Conservation (phyloP, 2,113 vertebrate species). For the Empidonax alnorum region DNA sequence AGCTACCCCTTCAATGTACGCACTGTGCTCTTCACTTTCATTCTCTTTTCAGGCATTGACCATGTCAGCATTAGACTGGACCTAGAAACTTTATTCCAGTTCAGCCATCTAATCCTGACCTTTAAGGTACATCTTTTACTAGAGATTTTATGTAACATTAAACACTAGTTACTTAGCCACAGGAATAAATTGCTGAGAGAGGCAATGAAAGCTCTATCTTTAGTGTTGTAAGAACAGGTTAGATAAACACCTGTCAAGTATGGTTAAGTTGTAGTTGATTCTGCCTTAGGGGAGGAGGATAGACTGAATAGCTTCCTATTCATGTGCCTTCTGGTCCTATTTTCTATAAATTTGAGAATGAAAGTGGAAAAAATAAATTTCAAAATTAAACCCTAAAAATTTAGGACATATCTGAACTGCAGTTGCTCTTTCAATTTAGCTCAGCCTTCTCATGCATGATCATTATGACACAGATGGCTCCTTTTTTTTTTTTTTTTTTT, state of each 20-base stretch:
- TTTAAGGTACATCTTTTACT: conserved; percentile 83
- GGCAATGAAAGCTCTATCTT: conserved; percentile 12
- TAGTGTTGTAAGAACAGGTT: conserved; percentile 28
- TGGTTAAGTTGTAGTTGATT: conserved; percentile 36
- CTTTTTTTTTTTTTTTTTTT: neutral
- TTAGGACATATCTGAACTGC: neutral
- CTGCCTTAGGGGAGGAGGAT: conserved; percentile 21
- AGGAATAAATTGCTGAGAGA: conserved; percentile 48
- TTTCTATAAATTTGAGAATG: conserved; percentile 17
- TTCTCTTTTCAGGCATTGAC: conserved; percentile 80
- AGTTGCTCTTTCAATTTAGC: neutral
- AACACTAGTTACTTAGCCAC: conserved; percentile 30
- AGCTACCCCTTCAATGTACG: fast-evolving
- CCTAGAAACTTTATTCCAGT: conserved; percentile 88
- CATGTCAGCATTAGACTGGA: conserved; percentile 87
- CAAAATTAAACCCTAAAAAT: neutral
- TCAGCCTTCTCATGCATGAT: neutral
- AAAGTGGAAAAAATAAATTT: neutral
- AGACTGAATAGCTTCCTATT: neutral
- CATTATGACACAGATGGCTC: neutral
- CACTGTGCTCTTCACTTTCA: conserved; percentile 11
- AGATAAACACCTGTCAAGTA: conserved; percentile 63
- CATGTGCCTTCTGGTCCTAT: neutral
- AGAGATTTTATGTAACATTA: conserved; percentile 9
- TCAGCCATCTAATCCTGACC: conserved; percentile 90